Conservation (phyloP, 2,797 vertebrate species). For the Merluccius polli region DNA sequence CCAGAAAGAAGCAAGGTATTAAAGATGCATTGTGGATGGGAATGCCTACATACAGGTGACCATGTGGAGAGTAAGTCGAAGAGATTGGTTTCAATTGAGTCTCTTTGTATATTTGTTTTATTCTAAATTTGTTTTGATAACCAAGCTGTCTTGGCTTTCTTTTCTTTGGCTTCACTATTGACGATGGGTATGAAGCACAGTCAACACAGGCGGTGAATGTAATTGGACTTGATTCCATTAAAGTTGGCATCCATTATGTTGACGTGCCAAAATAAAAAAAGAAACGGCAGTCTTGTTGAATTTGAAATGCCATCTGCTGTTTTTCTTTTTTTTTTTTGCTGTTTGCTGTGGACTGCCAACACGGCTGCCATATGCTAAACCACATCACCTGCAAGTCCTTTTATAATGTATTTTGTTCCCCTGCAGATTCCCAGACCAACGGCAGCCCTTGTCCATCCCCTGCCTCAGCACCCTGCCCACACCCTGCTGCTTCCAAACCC, state of each 20-base stretch:
- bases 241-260: background rate
- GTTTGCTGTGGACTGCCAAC: background rate
- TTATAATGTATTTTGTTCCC: background rate
- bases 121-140: background rate
- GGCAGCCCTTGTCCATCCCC: conserved; percentile 53
- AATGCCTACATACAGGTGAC: background rate
- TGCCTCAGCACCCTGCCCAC: conserved; percentile 47
- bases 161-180: background rate
- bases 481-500: conserved; percentile 70
- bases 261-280: background rate
- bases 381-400: background rate
- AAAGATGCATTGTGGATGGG: background rate
- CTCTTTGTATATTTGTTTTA: background rate
- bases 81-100: background rate
- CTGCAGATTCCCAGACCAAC: conserved; percentile 62
- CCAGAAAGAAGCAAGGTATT: background rate
- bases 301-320: background rate
- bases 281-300: background rate
- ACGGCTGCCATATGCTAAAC: background rate
- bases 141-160: background rate
- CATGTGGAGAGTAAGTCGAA: too few relatives aligned
- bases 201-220: background rate
- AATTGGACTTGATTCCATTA: background rate
- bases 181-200: background rate
- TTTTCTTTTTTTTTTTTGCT: background rate